Conservation (phyloP, 2,888 invertebrate genomes). For the Microctonus hyperodae region DNA sequence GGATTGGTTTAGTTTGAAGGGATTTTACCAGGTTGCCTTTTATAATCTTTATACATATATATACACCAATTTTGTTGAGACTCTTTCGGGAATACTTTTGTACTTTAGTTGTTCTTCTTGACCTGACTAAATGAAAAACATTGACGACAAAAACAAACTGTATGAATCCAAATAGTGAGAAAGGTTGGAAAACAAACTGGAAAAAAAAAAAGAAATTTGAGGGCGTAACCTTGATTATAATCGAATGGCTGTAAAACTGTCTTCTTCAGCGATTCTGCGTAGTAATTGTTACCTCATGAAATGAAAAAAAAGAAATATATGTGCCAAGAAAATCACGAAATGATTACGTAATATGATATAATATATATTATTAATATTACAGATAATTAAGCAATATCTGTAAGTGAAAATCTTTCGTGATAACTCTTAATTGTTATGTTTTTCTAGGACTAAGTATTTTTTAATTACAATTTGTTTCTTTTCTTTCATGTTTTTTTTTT, state of each 20-base stretch:
- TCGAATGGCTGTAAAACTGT: neutral
- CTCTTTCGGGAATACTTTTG: neutral
- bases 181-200: neutral
- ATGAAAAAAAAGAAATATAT: too few relatives aligned
- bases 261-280: too few relatives aligned
- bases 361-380: too few relatives aligned
- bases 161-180: neutral
- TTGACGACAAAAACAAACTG: neutral
- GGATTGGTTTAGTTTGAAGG: neutral
- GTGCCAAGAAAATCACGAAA: too few relatives aligned
- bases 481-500: too few relatives aligned
- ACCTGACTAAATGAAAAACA: conserved; percentile 6
- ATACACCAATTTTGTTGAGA: neutral
- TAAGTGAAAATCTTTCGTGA: too few relatives aligned
- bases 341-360: too few relatives aligned
- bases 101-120: neutral
- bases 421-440: too few relatives aligned
- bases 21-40: neutral
- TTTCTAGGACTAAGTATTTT: too few relatives aligned
- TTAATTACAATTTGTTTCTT: too few relatives aligned
- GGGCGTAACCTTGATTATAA: neutral
- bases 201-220: neutral
- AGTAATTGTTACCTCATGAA: too few relatives aligned
- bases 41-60: neutral
- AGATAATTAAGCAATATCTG: too few relatives aligned